These are phyloP conservation scores for Gobius niger DNA, from an alignment of 2,113 vertebrate genomes.

Conservation along the genomic window DNA sequence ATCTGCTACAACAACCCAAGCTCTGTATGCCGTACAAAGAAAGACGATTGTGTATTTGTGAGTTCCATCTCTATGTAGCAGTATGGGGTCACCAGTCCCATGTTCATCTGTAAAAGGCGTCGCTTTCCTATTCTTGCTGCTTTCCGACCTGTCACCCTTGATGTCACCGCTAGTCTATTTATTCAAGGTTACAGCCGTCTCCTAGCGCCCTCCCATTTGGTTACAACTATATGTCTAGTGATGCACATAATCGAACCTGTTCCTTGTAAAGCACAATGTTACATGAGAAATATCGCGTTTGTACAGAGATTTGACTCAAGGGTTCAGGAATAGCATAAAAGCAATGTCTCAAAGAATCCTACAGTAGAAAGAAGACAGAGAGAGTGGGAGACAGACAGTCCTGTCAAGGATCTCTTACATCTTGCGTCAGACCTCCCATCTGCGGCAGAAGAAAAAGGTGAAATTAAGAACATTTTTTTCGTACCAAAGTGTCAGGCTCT, in stretches of 20 bases:
- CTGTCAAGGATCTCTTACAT: slow-evolving; percentile 29
- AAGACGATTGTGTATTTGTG: no score
- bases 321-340: slow-evolving; percentile 10
- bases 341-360: background rate
- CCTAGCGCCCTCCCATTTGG: background rate
- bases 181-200: no score
- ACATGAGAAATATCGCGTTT: slow-evolving; percentile 5
- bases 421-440: slow-evolving; percentile 17
- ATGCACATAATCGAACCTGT: background rate
- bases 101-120: no score
- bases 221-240: background rate
- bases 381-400: slow-evolving; percentile 16
- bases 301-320: slow-evolving; percentile 1
- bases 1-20: no score
- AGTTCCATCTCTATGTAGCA: no score
- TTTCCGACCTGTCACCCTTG: no score
- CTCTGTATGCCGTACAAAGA: no score
- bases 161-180: no score
- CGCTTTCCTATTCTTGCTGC: no score
- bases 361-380: slow-evolving; percentile 11
- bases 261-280: slow-evolving; percentile 14
- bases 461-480: slow-evolving; percentile 37
- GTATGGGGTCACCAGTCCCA: no score
- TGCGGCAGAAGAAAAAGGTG: slow-evolving; percentile 5
- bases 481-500: slow-evolving; percentile 31